Conservation (phyloP, 2,113 vertebrate species). For the Dasyprocta punctata region DNA sequence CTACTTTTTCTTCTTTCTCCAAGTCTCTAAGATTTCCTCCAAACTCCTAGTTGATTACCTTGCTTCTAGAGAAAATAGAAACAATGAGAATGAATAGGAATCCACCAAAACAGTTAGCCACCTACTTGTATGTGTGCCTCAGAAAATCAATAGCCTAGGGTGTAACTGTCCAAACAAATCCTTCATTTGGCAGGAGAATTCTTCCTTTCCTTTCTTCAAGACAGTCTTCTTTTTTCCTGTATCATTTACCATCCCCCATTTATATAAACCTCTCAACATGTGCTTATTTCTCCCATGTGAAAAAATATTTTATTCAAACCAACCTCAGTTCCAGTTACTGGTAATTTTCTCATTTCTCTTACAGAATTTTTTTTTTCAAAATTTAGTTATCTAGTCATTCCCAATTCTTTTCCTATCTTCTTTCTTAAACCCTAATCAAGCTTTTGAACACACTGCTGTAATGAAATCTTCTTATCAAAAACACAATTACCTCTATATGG, state of each 20-base stretch:
- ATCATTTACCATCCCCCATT: not conserved
- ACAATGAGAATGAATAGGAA: constrained; percentile 24
- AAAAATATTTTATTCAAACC: constrained; percentile 7
- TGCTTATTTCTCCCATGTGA: not conserved
- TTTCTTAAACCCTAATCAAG: not conserved
- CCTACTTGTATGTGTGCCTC: not conserved
- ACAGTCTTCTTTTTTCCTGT: not conserved
- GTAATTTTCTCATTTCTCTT: not conserved
- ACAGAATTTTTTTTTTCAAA: not conserved
- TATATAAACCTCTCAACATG: not conserved
- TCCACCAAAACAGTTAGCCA: not conserved
- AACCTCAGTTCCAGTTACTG: not conserved
- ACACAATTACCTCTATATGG: not conserved
- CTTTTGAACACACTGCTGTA: not conserved
- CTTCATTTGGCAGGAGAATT: not conserved
- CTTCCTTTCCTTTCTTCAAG: not conserved
- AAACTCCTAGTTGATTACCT: not conserved
- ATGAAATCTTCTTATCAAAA: not conserved
- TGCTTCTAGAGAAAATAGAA: constrained; percentile 46
- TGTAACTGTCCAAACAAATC: not conserved
- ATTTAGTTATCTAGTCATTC: not conserved
- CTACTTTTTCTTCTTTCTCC: constrained; percentile 38
- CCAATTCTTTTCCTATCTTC: not conserved
- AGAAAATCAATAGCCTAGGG: not conserved
- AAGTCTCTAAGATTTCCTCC: constrained; percentile 13